Percentiles rank a stretch among this genome's conserved stretches.
Conservation (phyloP, 2,888 invertebrate genomes). For the Tipula vernalis region DNA sequence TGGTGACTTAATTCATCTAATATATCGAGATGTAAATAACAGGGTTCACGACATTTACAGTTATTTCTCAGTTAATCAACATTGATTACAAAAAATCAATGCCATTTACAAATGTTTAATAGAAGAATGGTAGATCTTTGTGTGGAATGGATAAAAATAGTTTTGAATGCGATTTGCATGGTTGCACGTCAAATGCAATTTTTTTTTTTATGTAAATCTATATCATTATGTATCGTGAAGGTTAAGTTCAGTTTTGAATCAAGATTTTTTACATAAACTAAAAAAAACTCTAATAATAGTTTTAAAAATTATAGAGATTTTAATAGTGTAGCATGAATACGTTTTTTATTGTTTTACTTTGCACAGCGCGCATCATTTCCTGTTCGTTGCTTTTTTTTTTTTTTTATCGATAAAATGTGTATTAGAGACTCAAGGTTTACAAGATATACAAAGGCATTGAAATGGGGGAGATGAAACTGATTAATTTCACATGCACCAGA, state of each 20-base stretch:
- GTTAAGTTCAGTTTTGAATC: background rate
- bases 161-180: background rate
- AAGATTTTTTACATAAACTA: background rate
- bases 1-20: background rate
- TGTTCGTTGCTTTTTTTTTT: background rate
- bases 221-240: background rate
- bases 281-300: background rate
- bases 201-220: background rate
- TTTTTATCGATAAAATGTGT: background rate
- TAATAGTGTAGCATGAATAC: background rate
- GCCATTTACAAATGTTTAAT: background rate
- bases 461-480: background rate
- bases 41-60: background rate
- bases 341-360: background rate
- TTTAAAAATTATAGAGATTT: background rate
- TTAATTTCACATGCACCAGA: background rate
- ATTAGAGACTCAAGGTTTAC: background rate
- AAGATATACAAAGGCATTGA: background rate
- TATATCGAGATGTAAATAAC: background rate
- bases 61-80: background rate
- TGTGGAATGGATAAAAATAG: background rate
- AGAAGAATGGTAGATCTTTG: background rate
- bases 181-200: background rate
- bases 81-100: background rate
- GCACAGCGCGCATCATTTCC: background rate